Base-by-base conservation (phyloP, 2,113 vertebrate species). In the Nyctereutes procyonoides region DNA sequence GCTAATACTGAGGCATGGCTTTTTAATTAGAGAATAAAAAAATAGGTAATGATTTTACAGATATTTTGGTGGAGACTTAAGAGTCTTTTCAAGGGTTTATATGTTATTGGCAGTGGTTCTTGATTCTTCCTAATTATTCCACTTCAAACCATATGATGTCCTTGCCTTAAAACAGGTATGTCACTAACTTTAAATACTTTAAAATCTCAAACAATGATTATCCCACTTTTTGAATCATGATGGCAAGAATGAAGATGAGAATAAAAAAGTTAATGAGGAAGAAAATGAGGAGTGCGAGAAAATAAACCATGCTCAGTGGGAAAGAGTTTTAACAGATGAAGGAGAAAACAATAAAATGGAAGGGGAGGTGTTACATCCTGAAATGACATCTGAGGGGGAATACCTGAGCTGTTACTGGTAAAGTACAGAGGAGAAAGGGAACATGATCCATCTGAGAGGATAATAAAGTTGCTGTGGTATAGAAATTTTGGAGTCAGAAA, bases 101-200 rank as follows among this genome's bases (percentile, higher is more conserved):
- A 58, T 77, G 80, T 87, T 93, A 94, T 92, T 67, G 35, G 48
- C 63, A 89, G 83, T n/a, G 30, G 53, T 90, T 94, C 62, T 95
- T 96, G 95, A 97, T 96, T 98, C 94, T 90, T 95, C 62, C 65
- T 97, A 98, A 97, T 96, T 94, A 63, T 43, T 43, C 76, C 69
- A 81, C 83, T 96, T 90, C 83, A 92, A 82, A 73, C 67, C 65
- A 5, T 62, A 32, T 82, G 60, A 94, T 80, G 63, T 8, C 94
- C 62, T 96, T 93, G 53, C 62, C 35, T 96, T 96, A 83, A 74
- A 84, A 81, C 71, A 96, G 96, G 62, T 90, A 63, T 88, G 87
- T 86, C 74, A 92, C 69, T 92, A 94, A 95, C 60, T 92, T 43
- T 43, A 43, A 43, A 77, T 79, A 84, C 35, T 95, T 97, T 76